phyloP scores from a whole-genome alignment of 2,797 vertebrate species.

The Lepilemur ruficaudatus region DNA sequence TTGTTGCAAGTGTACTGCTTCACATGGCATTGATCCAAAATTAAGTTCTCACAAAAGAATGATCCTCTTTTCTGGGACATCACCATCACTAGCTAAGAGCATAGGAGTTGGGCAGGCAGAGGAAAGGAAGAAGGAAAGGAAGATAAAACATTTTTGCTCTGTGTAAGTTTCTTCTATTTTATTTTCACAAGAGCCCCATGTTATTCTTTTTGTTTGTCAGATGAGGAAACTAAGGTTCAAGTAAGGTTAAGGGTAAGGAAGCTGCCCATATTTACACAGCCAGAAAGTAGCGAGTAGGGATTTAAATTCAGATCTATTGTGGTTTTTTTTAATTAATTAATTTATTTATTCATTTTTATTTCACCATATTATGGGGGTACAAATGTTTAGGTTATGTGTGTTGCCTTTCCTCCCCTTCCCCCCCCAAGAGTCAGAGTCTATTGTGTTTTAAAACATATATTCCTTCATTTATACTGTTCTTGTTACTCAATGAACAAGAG shows the following conservation, averaged over 20 bases:
- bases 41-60: background rate
- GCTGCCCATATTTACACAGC: background rate
- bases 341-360: no score
- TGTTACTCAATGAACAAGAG: background rate
- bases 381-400: no score
- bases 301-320: background rate
- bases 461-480: background rate
- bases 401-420: no score
- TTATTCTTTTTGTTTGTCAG: background rate
- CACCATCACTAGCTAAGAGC: background rate
- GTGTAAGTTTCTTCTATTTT: background rate
- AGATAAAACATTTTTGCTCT: background rate
- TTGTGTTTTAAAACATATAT: background rate
- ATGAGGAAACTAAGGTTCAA: background rate
- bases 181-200: background rate
- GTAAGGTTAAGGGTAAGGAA: background rate
- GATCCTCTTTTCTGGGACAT: background rate
- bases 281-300: background rate
- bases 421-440: background rate
- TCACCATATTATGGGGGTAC: no score
- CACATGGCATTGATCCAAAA: background rate
- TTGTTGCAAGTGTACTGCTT: background rate
- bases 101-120: background rate
- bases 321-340: background rate
- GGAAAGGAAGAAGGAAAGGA: background rate